phyloP scores from a whole-genome alignment of 2,113 vertebrate genomes.

The Saiga tatarica region DNA sequence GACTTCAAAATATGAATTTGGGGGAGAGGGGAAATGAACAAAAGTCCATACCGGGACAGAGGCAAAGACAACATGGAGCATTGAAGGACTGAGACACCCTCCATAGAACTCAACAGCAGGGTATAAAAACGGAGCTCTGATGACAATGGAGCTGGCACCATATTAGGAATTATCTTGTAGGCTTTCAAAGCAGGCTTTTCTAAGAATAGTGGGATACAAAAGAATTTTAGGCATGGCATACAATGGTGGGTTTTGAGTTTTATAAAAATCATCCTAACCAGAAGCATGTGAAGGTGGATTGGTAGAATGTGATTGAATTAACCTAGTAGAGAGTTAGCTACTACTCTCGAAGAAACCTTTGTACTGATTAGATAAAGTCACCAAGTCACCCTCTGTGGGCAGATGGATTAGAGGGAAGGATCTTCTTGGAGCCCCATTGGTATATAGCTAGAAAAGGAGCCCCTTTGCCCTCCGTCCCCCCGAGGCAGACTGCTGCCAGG shows the following conservation, averaged over 20 bases:
- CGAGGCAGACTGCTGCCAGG: not conserved
- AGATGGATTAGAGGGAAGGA: not conserved
- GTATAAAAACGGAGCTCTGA: not conserved
- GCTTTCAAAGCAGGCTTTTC: not conserved
- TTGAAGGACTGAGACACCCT: not conserved
- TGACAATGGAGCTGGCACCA: too few relatives aligned
- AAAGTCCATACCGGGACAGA: not conserved
- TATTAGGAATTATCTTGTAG: not conserved
- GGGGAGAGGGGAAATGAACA: not conserved
- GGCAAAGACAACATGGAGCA: not conserved
- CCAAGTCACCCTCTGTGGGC: not conserved
- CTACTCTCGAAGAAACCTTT: not conserved
- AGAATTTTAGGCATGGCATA: not conserved
- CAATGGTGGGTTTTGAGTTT: not conserved
- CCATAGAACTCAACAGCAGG: not conserved
- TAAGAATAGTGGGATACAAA: not conserved
- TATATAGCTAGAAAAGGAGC: not conserved
- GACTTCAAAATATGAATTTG: not conserved
- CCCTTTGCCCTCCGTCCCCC: not conserved
- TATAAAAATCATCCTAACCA: not conserved
- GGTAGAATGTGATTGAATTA: not conserved
- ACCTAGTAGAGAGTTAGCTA: not conserved
- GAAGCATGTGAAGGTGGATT: not conserved
- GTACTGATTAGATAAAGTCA: not conserved
- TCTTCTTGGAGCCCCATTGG: not conserved